A percentile compares a stretch with the other conserved stretches of the same genome.
Conservation (phyloP, 2,888 invertebrate species). For the Pristionchus maxplancki region DNA sequence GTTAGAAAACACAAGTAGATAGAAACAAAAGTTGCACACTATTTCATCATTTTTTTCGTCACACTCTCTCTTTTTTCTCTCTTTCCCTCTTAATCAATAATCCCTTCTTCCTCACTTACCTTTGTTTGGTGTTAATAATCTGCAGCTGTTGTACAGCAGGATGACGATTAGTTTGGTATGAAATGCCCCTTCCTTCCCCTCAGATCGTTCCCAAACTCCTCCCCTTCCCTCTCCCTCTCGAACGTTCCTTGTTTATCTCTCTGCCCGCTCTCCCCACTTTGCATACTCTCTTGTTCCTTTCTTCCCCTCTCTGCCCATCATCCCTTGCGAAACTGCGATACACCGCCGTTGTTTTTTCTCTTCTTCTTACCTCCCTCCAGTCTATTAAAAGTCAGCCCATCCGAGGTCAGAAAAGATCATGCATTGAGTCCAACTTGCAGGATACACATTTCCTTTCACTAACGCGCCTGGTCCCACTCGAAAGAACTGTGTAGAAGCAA, state of each 20-base stretch:
- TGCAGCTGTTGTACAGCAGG: background rate
- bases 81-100: background rate
- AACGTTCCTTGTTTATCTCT: background rate
- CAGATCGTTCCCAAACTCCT: background rate
- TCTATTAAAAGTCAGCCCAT: background rate
- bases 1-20: background rate
- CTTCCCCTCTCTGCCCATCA: background rate
- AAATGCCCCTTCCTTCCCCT: background rate
- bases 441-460: no score
- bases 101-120: background rate
- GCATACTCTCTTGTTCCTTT: background rate
- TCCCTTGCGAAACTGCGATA: conserved; percentile 23
- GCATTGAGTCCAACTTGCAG: no score
- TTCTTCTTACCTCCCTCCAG: background rate
- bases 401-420: background rate
- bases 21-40: background rate
- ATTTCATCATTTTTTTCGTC: background rate
- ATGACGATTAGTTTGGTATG: background rate
- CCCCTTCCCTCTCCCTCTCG: background rate
- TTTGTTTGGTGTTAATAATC: background rate
- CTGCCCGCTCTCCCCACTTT: background rate
- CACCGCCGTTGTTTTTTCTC: background rate
- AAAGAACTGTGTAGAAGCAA: no score
- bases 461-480: no score
- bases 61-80: background rate